These are phyloP conservation scores for Lampropteryx suffumata DNA, from an alignment of 2,888 invertebrate species.

Conservation along the genomic window DNA sequence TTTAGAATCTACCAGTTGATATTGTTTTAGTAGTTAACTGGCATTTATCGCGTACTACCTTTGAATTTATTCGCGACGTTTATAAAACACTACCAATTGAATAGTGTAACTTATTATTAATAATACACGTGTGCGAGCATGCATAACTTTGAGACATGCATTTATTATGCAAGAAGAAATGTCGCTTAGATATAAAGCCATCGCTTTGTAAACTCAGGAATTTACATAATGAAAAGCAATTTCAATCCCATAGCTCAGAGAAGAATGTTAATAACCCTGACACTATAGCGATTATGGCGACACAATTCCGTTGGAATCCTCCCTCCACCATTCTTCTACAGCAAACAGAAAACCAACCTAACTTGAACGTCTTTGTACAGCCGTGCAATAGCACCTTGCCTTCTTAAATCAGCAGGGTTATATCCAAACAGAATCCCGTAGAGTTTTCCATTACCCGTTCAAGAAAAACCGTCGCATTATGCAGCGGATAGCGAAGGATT, in stretches of 20 bases:
- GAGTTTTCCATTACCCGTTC: conserved; percentile 57
- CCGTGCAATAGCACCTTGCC: conserved; percentile 6
- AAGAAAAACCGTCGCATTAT: conserved; percentile 36
- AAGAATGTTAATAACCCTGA: conserved; percentile 27
- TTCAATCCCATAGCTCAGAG: conserved; percentile 20
- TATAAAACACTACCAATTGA: no score
- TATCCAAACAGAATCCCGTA: conserved; percentile 47
- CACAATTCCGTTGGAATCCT: conserved; percentile 45
- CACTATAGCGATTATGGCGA: conserved; percentile 34
- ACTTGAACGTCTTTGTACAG: conserved; percentile 7
- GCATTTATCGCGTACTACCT: no score
- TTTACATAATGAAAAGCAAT: conserved; percentile 23
- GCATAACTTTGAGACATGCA: no score
- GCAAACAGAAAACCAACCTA: conserved; percentile 39
- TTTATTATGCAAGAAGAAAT: no score
- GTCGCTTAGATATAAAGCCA: background rate
- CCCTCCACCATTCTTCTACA: conserved; percentile 34
- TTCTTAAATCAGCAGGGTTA: conserved; percentile 33
- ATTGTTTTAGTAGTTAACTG: no score
- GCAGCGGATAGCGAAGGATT: background rate
- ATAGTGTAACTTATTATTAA: no score
- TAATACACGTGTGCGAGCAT: no score
- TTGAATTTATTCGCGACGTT: no score
- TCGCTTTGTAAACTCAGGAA: background rate
- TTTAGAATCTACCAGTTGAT: no score